Percentiles rank a stretch among this genome's conserved stretches.
Conservation (phyloP, 2,113 vertebrate species). For the Oryzias javanicus region DNA sequence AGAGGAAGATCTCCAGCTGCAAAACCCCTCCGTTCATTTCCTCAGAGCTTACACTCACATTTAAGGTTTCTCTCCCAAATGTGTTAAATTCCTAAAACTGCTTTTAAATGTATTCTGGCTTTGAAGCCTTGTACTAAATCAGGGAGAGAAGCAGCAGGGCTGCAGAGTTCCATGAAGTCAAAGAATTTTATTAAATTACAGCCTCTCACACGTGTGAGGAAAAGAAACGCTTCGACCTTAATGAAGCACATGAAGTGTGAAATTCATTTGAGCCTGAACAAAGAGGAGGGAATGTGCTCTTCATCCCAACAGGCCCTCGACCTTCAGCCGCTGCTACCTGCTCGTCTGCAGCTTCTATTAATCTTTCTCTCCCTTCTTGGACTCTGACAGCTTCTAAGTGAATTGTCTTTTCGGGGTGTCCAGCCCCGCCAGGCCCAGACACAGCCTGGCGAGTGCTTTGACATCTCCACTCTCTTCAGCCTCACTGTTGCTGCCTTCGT, state of each 20-base stretch:
- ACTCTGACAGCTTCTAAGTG: constrained; percentile 46
- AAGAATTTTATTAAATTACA: background rate
- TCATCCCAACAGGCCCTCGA: background rate
- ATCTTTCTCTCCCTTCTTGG: constrained; percentile 33
- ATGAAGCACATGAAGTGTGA: constrained; percentile 13
- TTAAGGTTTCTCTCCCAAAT: no score
- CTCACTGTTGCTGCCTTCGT: constrained; percentile 50
- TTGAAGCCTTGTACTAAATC: no score
- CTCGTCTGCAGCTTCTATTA: constrained; percentile 25
- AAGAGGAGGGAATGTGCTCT: constrained; percentile 9
- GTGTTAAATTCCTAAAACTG: no score
- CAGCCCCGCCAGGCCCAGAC: constrained; percentile 47
- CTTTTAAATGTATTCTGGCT: no score
- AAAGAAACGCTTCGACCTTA: constrained; percentile 9
- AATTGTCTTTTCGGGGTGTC: constrained; percentile 40
- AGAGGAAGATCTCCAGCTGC: no score
- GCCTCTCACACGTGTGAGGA: constrained; percentile 1
- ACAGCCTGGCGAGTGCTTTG: constrained; percentile 41
- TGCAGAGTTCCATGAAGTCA: no score
- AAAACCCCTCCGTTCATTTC: no score
- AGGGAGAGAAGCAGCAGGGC: no score
- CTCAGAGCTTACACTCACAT: no score
- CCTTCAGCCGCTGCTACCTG: constrained; percentile 28
- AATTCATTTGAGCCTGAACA: constrained; percentile 19
- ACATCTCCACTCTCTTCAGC: constrained; percentile 58